A percentile compares a stretch with the other conserved stretches of the same genome.
Evolutionary conservation across 2,888 invertebrate genomes (phyloP).

Genomic region (Cistogaster globosa): DNA sequence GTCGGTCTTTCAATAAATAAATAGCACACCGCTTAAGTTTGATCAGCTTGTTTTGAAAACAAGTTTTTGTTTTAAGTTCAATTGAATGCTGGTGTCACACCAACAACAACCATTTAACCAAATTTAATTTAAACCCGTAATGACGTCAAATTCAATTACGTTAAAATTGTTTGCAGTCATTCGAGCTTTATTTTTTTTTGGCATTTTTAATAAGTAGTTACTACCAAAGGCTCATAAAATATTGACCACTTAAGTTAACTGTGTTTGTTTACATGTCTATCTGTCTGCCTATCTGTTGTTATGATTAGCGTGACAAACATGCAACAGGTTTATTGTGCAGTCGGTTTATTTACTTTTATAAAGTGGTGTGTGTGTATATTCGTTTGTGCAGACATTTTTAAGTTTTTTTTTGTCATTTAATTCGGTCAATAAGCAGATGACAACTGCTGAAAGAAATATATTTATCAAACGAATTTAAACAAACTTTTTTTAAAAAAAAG

Average conservation of each 20-base stretch:
- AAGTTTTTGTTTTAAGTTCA: constrained; percentile 62
- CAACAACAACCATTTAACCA: constrained; percentile 39
- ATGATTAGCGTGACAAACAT: constrained; percentile 37
- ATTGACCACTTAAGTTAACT: constrained; percentile 27
- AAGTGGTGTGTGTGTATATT: constrained; percentile 11
- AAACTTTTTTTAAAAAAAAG: constrained; percentile 10
- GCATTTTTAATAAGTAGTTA: background rate
- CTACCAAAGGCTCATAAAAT: background rate
- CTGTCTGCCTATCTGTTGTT: background rate
- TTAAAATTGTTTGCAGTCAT: background rate
- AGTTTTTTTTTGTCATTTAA: constrained; percentile 34
- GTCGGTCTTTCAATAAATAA: constrained; percentile 11
- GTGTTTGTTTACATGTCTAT: background rate
- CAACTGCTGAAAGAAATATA: constrained; percentile 19
- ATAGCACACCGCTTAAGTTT: constrained; percentile 48
- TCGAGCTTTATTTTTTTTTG: background rate
- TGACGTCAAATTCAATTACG: constrained; percentile 57
- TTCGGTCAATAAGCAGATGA: constrained; percentile 59
- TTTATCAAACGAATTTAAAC: constrained; percentile 1
- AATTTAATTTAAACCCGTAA: constrained; percentile 40
- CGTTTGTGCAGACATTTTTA: constrained; percentile 33
- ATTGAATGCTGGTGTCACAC: constrained; percentile 56
- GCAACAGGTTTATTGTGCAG: constrained; percentile 45
- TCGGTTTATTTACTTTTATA: constrained; percentile 29
- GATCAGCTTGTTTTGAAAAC: constrained; percentile 68